These are phyloP conservation scores for Haplotaxodon microlepis DNA, from an alignment of 2,113 vertebrate genomes.

Conservation along the genomic window DNA sequence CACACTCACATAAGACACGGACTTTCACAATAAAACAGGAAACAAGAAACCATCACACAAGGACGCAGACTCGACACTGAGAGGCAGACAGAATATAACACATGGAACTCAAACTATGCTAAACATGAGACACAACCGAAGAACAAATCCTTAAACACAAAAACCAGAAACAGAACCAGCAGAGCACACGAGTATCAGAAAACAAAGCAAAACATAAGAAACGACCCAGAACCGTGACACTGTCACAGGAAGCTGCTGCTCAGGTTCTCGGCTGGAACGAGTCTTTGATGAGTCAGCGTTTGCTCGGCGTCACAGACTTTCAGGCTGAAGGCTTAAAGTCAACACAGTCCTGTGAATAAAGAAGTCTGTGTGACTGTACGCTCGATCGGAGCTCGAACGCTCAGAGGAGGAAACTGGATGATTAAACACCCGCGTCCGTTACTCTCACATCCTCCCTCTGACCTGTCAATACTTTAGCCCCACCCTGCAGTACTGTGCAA, in stretches of 20 bases:
- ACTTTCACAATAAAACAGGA: background rate
- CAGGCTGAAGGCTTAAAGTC: background rate
- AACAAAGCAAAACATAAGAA: background rate
- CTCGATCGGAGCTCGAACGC: background rate
- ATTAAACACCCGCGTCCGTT: background rate
- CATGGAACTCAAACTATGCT: background rate
- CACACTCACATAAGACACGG: background rate
- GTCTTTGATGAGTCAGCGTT: background rate
- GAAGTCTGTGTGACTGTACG: background rate
- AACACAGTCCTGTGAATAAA: background rate
- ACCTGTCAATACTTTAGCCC: background rate
- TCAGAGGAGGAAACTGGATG: background rate
- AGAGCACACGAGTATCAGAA: background rate
- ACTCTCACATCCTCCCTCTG: background rate
- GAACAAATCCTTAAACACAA: background rate
- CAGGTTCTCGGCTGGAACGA: background rate
- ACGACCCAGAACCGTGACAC: accelerated
- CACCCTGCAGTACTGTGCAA: background rate
- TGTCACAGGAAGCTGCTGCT: background rate
- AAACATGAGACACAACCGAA: background rate
- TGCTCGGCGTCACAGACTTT: background rate
- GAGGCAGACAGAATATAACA: background rate
- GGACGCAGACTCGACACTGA: background rate
- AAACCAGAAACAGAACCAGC: background rate
- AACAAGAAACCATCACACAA: background rate